Conservation (phyloP, 2,888 invertebrate genomes). For the Drosophila gaucha region DNA sequence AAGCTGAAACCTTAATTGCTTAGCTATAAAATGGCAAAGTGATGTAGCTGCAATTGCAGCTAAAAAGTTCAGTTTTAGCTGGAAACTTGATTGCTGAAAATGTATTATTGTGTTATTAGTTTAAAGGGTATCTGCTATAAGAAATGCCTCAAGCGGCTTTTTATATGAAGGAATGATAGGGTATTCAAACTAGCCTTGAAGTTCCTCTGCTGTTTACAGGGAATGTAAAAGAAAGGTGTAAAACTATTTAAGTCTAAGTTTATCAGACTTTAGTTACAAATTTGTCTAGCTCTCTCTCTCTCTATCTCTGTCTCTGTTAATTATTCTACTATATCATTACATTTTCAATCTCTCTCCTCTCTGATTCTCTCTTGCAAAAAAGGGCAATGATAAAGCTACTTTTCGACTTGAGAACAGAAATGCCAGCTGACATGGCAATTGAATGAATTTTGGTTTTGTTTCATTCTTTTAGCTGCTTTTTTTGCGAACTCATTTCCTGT, state of each 20-base stretch:
- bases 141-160: no score
- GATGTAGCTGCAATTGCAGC: neutral
- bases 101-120: no score
- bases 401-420: slow-evolving; percentile 14
- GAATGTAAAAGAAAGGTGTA: no score
- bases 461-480: slow-evolving; percentile 13
- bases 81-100: no score
- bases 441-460: slow-evolving; percentile 14
- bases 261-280: no score
- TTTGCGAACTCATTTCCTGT: slow-evolving; percentile 72
- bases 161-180: no score
- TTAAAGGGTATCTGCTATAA: no score
- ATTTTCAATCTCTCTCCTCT: no score
- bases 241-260: no score
- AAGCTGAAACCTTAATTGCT: neutral
- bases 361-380: neutral
- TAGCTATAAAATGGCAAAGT: slow-evolving; percentile 3
- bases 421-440: slow-evolving; percentile 3
- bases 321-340: neutral
- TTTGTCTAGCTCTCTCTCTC: neutral
- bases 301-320: neutral
- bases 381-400: slow-evolving; percentile 14
- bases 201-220: no score
- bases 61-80: no score
- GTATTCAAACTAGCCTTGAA: no score